Base-by-base conservation (phyloP, 1,140 invertebrate genomes). In the Agrypnia vestita region DNA sequence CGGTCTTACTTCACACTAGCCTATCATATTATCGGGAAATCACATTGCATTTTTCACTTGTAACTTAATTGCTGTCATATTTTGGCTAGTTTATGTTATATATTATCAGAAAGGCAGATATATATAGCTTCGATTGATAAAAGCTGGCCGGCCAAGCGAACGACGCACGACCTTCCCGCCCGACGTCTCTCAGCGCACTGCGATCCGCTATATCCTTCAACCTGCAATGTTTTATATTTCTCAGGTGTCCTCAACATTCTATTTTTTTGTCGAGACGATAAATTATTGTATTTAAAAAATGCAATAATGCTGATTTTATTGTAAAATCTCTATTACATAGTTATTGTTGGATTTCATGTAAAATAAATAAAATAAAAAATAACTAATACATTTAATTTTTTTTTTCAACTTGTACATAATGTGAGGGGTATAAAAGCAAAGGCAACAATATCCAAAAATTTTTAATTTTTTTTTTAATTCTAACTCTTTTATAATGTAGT, bases 141-240 rank as follows among this genome's bases (percentile, higher is more conserved):
- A 62, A 76, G 61, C 61, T 62, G 55, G 73, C 43, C 17, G 59
- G 55, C 43, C 73, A 21, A 35, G 7, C 56, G 55, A 71, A 35
- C 62, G 67, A 44, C 47, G 51, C 21, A 59, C 76, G 53, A 71
- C 76, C 76, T 56, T 17, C 76, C 43, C 64, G 64, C 25, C 62
- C 76, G 51, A 59, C 64, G 76, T 72, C 67, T 72, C 67, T 72
- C 62, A 47, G 19, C 49, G 62, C 62, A 78, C 76, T 78, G 76
- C 62, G 62, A 46, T 67, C 35, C 62, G 15, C 35, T 43, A 13
- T 15, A 47, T 8, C 43, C 62, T 67, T 67, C 61, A 35, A 64
- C 3, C 55, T 0, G 15, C 15, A n/a, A 67, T 17, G 35, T 67
- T 67, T 25, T 21, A 67, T 67, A n/a, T 11, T 67, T 67, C 10